Conservation (phyloP, 1,140 invertebrate species). For the Saccostrea cuccullata region DNA sequence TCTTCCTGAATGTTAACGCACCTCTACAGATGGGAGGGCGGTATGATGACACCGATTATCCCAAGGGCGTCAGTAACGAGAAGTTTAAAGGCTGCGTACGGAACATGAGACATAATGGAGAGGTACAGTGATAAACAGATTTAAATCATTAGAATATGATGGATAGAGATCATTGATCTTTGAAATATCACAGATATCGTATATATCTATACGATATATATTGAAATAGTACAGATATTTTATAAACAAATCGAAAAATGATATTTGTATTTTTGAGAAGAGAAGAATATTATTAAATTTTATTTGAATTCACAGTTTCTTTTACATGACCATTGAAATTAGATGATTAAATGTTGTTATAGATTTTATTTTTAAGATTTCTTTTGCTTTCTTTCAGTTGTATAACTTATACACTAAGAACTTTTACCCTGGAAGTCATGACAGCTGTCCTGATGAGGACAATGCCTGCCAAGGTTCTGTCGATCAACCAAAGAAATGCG, state of each 20-base stretch:
- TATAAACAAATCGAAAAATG: too few species aligned
- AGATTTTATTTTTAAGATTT: neutral
- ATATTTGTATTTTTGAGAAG: too few species aligned
- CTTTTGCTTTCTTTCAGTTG: slow-evolving; percentile 79
- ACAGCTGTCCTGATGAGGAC: slow-evolving; percentile 92
- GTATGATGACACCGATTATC: slow-evolving; percentile 89
- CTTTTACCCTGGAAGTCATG: slow-evolving; percentile 78
- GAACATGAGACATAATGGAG: slow-evolving; percentile 96
- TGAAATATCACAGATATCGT: too few species aligned
- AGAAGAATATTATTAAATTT: too few species aligned
- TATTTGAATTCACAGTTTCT: too few species aligned
- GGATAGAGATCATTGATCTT: too few species aligned
- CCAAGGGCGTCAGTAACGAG: slow-evolving; percentile 83
- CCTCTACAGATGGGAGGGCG: slow-evolving; percentile 95
- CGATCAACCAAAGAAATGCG: slow-evolving; percentile 61
- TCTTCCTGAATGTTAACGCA: slow-evolving; percentile 96
- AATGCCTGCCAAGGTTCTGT: slow-evolving; percentile 78
- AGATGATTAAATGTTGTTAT: too few species aligned
- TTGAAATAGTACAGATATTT: too few species aligned
- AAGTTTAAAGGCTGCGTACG: slow-evolving; percentile 95
- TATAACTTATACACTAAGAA: slow-evolving; percentile 85
- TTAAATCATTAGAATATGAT: too few species aligned
- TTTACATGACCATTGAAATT: too few species aligned
- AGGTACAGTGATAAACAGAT: slow-evolving; percentile 78
- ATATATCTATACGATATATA: too few species aligned